phyloP scores from a whole-genome alignment of 2,888 invertebrate species.

The Mimachlamys varia region DNA sequence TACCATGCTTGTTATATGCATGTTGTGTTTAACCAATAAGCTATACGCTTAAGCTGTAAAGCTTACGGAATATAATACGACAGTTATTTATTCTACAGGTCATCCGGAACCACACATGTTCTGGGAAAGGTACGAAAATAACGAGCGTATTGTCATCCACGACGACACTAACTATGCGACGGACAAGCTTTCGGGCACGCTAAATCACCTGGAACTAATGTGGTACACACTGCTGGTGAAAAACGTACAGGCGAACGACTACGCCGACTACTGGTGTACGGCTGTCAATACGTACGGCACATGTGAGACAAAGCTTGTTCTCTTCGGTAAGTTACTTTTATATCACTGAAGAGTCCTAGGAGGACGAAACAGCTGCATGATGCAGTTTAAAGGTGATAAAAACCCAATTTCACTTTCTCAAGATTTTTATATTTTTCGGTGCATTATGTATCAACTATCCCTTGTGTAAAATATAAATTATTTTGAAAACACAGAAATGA shows the following conservation, averaged over 20 bases:
- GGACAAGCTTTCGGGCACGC: slow-evolving; percentile 68
- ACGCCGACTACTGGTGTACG: slow-evolving; percentile 74
- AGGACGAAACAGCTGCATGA: too few relatives aligned
- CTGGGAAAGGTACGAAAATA: slow-evolving; percentile 67
- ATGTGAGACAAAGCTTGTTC: slow-evolving; percentile 60
- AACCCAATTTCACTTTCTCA: too few relatives aligned
- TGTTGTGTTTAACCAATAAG: too few relatives aligned
- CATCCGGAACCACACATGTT: slow-evolving; percentile 75
- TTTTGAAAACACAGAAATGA: too few relatives aligned
- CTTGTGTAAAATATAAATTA: not conserved
- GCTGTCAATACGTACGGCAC: slow-evolving; percentile 72
- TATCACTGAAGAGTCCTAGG: too few relatives aligned
- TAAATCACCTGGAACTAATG: slow-evolving; percentile 69
- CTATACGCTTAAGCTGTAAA: too few relatives aligned
- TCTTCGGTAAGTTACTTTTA: slow-evolving; percentile 77
- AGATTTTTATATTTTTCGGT: too few relatives aligned
- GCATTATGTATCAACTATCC: too few relatives aligned
- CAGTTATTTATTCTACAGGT: slow-evolving; percentile 59
- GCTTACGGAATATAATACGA: too few relatives aligned
- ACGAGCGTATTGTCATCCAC: slow-evolving; percentile 60
- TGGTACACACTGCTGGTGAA: slow-evolving; percentile 78
- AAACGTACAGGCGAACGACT: slow-evolving; percentile 77
- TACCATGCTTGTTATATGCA: too few relatives aligned
- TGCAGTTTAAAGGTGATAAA: too few relatives aligned
- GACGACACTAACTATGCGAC: slow-evolving; percentile 76